Conservation (phyloP, 2,888 invertebrate genomes). For the Barypeithes pellucidus region DNA sequence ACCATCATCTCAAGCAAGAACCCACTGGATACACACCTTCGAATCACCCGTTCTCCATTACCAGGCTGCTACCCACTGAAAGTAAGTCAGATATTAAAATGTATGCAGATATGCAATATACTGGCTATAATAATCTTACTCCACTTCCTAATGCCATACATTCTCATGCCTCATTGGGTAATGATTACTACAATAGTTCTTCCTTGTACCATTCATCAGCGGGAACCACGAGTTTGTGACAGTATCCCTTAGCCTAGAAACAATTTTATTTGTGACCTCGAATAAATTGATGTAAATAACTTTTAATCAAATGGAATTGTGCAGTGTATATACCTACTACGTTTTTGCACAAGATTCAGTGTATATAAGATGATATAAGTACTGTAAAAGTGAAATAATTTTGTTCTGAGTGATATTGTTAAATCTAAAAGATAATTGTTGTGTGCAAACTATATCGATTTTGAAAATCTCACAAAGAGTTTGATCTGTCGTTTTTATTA, state of each 20-base stretch:
- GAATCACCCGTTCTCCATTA: conserved; percentile 95
- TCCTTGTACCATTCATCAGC: conserved; percentile 82
- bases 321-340: conserved; percentile 46
- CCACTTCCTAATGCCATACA: conserved; percentile 77
- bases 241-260: conserved; percentile 89
- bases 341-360: conserved; percentile 21
- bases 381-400: conserved; percentile 27
- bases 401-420: conserved; percentile 46
- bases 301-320: conserved; percentile 21
- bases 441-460: conserved; percentile 39
- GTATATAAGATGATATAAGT: conserved; percentile 29
- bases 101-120: conserved; percentile 81
- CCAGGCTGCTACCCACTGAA: conserved; percentile 90
- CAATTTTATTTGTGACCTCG: conserved; percentile 47
- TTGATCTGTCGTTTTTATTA: conserved; percentile 45
- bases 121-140: conserved; percentile 76
- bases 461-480: conserved; percentile 49
- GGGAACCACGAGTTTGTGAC: conserved; percentile 91
- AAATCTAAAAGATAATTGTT: conserved; percentile 36
- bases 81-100: conserved; percentile 93
- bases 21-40: conserved; percentile 80
- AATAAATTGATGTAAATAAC: conserved; percentile 41
- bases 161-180: conserved; percentile 73
- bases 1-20: conserved; percentile 79
- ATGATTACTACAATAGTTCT: conserved; percentile 89